Evolutionary conservation across 35 echinoderm and acorn worm genomes (phyloP), one percentile per base, ranked within the genome.

Genomic region (Eucidaris tribuloides): DNA sequence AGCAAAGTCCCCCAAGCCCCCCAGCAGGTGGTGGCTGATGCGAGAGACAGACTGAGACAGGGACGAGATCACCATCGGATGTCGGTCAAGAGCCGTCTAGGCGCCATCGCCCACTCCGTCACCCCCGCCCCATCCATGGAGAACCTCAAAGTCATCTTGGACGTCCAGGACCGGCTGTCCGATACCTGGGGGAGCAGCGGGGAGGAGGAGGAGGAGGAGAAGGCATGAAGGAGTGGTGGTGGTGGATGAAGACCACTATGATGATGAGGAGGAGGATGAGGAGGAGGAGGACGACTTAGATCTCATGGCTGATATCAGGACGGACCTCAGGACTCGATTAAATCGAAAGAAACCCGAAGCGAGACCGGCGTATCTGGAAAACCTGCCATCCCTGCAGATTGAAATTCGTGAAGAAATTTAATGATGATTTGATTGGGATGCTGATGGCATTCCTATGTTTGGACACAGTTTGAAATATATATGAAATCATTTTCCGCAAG

Each of bases 391-490:
- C 0, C 48, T 91, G 24, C 71, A 85, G 46, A 91, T 91, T 80
- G 82, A 91, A 60, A 77, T 91, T 20, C 64, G 77, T 33, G 89
- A 91, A 44, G 89, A 91, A 46, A 70, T 55, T 46, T 89, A 82
- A 68, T 20, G 11, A 52, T 11, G 48, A 11, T n/a, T 52, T 52
- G 48, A 11, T n/a, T 52, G 9, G n/a, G 48, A 52, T 52, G n/a
- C n/a, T n/a, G n/a, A n/a, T n/a, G n/a, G n/a, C n/a, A n/a, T n/a
- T n/a, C n/a, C n/a, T n/a, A n/a, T n/a, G n/a, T n/a, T n/a, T n/a
- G n/a, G n/a, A n/a, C n/a, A n/a, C n/a, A n/a, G n/a, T n/a, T n/a
- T n/a, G n/a, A n/a, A n/a, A n/a, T n/a, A n/a, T n/a, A n/a, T n/a
- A n/a, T n/a, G n/a, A n/a, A n/a, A n/a, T n/a, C n/a, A n/a, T n/a